Conservation (phyloP, 2,797 vertebrate genomes). For the Prionace glauca region DNA sequence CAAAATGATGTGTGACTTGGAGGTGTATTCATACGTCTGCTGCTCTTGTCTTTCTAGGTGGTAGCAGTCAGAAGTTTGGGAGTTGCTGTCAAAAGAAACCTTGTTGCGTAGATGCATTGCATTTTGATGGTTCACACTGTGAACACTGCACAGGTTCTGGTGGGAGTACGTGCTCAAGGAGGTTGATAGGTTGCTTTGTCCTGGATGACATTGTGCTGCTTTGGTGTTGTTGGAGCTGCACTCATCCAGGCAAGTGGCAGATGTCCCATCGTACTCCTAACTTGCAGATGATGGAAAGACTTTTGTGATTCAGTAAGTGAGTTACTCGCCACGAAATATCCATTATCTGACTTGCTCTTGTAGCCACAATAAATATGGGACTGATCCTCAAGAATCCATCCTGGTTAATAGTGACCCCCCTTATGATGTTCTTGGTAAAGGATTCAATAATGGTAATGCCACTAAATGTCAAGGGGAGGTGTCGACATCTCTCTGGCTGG, state of each 20-base stretch:
- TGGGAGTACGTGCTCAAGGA: background rate
- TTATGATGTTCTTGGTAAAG: too few species aligned
- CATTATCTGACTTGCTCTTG: background rate
- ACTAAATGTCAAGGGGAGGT: too few species aligned
- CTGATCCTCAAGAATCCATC: background rate
- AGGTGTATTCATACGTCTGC: background rate
- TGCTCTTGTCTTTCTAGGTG: background rate
- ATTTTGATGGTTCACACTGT: background rate
- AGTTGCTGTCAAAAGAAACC: background rate
- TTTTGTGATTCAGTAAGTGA: background rate
- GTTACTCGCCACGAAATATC: background rate
- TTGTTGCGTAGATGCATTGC: background rate
- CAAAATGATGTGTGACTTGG: background rate
- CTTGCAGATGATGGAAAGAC: background rate
- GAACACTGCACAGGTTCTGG: background rate
- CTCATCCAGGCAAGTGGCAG: background rate
- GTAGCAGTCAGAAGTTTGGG: background rate
- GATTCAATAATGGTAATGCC: too few species aligned
- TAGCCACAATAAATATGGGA: background rate
- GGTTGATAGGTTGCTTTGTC: background rate
- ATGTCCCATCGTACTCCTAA: background rate
- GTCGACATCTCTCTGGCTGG: too few species aligned
- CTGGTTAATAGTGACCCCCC: too few species aligned
- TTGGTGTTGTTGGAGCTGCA: background rate
- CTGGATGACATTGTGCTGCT: background rate